These are phyloP conservation scores for Sphinx pinastri DNA, from an alignment of 2,888 invertebrate species.

Conservation along the genomic window DNA sequence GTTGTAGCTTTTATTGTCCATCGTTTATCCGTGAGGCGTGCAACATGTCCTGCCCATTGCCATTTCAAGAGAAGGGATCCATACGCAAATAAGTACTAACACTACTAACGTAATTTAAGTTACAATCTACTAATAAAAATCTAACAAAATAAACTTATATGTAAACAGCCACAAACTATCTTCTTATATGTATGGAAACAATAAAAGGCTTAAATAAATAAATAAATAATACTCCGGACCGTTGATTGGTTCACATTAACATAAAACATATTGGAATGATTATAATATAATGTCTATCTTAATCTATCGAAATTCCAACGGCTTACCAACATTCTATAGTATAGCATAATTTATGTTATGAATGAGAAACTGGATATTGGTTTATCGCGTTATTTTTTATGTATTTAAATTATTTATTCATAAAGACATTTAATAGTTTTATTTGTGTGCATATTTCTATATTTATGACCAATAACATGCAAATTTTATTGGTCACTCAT, in stretches of 20 bases:
- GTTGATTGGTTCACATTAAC: background rate
- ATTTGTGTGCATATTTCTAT: conserved; percentile 2
- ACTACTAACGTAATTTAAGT: too few species aligned
- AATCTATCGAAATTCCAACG: background rate
- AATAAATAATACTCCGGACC: too few species aligned
- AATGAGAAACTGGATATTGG: background rate
- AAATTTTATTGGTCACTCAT: background rate
- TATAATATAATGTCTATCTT: background rate
- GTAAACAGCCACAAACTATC: too few species aligned
- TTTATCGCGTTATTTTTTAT: background rate
- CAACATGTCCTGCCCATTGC: too few species aligned
- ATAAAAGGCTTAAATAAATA: too few species aligned
- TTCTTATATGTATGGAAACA: too few species aligned
- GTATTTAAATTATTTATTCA: background rate
- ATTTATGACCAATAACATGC: background rate
- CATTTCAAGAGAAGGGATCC: too few species aligned
- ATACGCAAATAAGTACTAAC: too few species aligned
- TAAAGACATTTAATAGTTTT: background rate
- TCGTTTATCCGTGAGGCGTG: too few species aligned
- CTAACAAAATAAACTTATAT: too few species aligned
- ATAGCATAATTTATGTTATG: background rate
- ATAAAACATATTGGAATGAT: background rate
- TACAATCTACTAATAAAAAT: too few species aligned
- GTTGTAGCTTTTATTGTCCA: too few species aligned
- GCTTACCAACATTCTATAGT: background rate